Percentiles rank a stretch among this genome's conserved stretches.
Conservation (phyloP, 2,888 invertebrate species). For the Dyspetes luteomarginatus region DNA sequence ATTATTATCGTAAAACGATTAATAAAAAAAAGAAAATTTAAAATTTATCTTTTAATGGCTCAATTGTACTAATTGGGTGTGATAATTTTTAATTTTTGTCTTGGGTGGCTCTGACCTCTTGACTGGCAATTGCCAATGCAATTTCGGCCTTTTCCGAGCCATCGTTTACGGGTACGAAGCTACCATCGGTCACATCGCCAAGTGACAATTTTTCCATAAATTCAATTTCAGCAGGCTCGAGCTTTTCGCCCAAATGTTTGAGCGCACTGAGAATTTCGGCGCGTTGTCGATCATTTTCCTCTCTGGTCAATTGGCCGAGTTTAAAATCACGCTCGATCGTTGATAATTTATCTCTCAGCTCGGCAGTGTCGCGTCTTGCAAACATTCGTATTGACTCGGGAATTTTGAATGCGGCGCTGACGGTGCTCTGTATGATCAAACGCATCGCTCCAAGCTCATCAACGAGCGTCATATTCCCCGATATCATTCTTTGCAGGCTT, state of each 20-base stretch:
- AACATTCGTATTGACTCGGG: conserved; percentile 90
- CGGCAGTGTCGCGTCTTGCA: conserved; percentile 88
- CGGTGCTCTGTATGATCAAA: conserved; percentile 89
- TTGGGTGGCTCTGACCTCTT: conserved; percentile 76
- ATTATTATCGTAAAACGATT: no score
- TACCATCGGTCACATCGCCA: conserved; percentile 80
- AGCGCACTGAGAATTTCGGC: conserved; percentile 84
- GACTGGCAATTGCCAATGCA: conserved; percentile 74
- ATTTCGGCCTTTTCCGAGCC: conserved; percentile 74
- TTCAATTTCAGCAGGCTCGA: conserved; percentile 83
- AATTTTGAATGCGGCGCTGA: conserved; percentile 90
- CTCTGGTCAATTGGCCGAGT: conserved; percentile 85
- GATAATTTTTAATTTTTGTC: conserved; percentile 64
- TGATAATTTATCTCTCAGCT: conserved; percentile 86
- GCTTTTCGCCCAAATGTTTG: conserved; percentile 84
- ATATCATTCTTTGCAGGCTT: conserved; percentile 86
- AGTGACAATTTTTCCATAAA: conserved; percentile 84
- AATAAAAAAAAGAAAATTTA: no score
- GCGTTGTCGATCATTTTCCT: conserved; percentile 84
- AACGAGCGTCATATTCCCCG: conserved; percentile 88
- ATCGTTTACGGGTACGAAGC: conserved; percentile 84
- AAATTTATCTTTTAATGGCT: neutral
- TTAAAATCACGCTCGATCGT: conserved; percentile 87
- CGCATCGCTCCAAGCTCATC: conserved; percentile 88
- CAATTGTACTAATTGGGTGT: neutral